Evolutionary conservation across 2,888 invertebrate genomes (phyloP).

Genomic region (Drosophila nr. perissopoda): DNA sequence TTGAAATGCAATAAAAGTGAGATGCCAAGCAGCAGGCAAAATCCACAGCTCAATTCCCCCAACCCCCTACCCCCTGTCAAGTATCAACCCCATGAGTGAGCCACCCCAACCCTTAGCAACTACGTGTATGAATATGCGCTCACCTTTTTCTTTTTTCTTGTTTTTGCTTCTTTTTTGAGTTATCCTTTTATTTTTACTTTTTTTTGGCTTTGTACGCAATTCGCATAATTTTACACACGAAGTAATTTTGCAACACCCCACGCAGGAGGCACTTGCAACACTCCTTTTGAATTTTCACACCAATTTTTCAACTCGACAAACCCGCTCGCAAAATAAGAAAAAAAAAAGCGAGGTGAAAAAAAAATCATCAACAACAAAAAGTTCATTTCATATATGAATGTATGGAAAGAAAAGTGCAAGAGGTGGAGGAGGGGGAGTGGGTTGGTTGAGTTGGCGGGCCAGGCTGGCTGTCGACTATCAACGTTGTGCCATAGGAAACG

Average conservation of each 20-base stretch:
- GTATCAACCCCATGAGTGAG: slow-evolving; percentile 23
- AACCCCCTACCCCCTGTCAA: slow-evolving; percentile 4
- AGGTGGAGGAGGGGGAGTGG: background rate
- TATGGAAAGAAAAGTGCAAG: slow-evolving; percentile 27
- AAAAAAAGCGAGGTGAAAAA: slow-evolving; percentile 13
- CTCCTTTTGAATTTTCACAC: slow-evolving; percentile 83
- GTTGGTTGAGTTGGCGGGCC: background rate
- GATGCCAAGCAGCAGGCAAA: slow-evolving; percentile 59
- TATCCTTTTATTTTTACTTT: slow-evolving; percentile 23
- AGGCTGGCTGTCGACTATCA: slow-evolving; percentile 62
- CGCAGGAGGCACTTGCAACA: slow-evolving; percentile 71
- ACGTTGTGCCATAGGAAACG: slow-evolving; percentile 75
- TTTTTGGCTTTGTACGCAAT: slow-evolving; percentile 68
- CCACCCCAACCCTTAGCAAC: slow-evolving; percentile 16
- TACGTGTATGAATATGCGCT: slow-evolving; percentile 77
- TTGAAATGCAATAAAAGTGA: slow-evolving; percentile 81
- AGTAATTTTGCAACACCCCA: slow-evolving; percentile 80
- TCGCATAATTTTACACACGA: slow-evolving; percentile 81
- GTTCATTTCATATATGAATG: slow-evolving; percentile 44
- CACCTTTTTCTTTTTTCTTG: slow-evolving; percentile 65
- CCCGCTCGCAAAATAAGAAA: slow-evolving; percentile 55
- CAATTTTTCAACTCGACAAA: slow-evolving; percentile 83
- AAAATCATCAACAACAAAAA: slow-evolving; percentile 60
- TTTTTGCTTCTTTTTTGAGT: slow-evolving; percentile 14
- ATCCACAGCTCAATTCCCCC: slow-evolving; percentile 10